phyloP scores from a whole-genome alignment of 2,797 vertebrate genomes.

The Dendrocincla fuliginosa region DNA sequence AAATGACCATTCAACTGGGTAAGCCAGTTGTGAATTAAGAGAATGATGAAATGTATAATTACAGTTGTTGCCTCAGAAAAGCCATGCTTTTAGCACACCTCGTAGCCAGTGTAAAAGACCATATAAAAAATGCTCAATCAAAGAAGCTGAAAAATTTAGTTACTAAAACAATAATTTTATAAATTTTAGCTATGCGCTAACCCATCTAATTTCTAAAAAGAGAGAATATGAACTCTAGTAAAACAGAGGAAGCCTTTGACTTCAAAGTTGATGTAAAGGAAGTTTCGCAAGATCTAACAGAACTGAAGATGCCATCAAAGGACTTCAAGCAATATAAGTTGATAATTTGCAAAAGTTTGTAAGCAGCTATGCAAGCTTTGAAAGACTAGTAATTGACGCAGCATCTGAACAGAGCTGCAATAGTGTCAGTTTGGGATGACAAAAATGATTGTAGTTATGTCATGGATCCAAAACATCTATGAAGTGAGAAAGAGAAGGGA shows the following conservation, averaged over 20 bases:
- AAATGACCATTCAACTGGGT: not conserved
- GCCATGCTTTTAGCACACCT: not conserved
- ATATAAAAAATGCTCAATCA: not conserved
- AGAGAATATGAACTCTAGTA: not conserved
- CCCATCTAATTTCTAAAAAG: not conserved
- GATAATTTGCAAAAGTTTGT: not conserved
- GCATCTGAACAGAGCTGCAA: not conserved
- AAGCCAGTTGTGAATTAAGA: not conserved
- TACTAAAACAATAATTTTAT: not conserved
- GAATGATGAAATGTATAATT: not conserved
- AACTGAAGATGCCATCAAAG: not conserved
- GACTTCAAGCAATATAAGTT: not conserved
- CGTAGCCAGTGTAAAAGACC: not conserved
- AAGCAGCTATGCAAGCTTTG: not conserved
- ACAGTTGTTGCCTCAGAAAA: not conserved
- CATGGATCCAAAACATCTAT: not conserved
- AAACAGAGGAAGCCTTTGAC: not conserved
- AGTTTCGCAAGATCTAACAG: not conserved
- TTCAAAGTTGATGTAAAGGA: not conserved
- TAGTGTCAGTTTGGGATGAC: not conserved
- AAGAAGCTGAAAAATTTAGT: not conserved
- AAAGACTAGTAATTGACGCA: not conserved
- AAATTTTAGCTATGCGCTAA: not conserved
- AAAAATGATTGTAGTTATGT: not conserved
- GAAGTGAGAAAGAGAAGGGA: not conserved